phyloP scores from a whole-genome alignment of 2,113 vertebrate genomes.

The Pedetes capensis region DNA sequence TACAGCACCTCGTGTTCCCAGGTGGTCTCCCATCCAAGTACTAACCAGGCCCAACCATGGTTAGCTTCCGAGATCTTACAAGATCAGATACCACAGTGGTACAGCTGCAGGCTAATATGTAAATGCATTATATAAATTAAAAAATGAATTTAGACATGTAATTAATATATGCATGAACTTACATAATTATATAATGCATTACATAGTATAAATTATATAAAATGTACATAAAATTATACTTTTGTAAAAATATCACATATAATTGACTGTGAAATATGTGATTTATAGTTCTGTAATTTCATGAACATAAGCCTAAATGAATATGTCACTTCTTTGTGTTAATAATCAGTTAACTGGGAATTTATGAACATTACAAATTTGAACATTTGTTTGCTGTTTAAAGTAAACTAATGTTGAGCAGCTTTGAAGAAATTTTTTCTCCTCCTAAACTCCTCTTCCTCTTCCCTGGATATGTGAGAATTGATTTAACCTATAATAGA shows the following conservation, averaged over 20 bases:
- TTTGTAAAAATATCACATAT: not conserved
- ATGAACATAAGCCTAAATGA: not conserved
- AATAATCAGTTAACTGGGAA: not conserved
- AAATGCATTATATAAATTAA: not conserved
- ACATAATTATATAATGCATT: not conserved
- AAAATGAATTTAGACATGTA: not conserved
- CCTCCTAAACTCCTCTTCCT: not conserved
- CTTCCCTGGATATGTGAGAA: not conserved
- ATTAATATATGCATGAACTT: not conserved
- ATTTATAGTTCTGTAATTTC: not conserved
- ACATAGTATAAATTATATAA: not conserved
- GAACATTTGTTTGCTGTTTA: constrained; percentile 25
- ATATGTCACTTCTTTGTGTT: not conserved
- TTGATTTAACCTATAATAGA: not conserved
- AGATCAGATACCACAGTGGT: too few species aligned
- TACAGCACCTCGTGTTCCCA: too few species aligned
- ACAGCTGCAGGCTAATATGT: too few species aligned
- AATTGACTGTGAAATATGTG: not conserved
- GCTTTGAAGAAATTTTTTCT: not conserved
- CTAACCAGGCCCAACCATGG: too few species aligned
- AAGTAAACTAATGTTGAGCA: not conserved
- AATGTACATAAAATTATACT: not conserved
- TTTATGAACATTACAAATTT: not conserved
- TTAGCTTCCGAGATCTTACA: too few species aligned
- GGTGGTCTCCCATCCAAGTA: too few species aligned